Evolutionary conservation across 2,888 invertebrate genomes (phyloP), one percentile per base, ranked within the genome.

Genomic region (Conistra vaccinii): DNA sequence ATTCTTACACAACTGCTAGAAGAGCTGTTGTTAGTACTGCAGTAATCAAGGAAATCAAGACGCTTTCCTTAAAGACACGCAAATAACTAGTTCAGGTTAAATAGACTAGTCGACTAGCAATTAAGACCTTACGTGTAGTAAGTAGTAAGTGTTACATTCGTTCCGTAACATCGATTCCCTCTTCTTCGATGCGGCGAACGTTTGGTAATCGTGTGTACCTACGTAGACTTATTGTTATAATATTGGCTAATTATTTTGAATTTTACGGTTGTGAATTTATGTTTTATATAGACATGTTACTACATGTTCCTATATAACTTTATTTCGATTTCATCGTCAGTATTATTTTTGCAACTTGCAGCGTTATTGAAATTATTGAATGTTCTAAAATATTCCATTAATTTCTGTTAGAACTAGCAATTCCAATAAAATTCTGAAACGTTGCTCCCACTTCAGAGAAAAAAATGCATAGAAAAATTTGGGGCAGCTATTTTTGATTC

Each of bases 121-220:
- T 90, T 89, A 90, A 85, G 78, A 87, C 83, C 87, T 89, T 87
- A 88, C 90, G 88, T 91, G 92, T 88, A 88, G 92, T 90, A 88
- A 81, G 89, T 91, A 94, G 80, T 81, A 81, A 93, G 88, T 94
- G 93, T 94, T 93, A 95, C 95, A 93, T 89, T 92, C 94, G 96
- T 96, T 95, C 95, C 95, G 92, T 93, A 90, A 93, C 95, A 94
- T 93, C 92, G 90, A 93, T 91, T 93, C 88, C 88, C 90, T 89
- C 89, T 91, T 91, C 89, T 90, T 90, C 78, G 78, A 83, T 73
- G 76, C 79, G 29, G 57, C 68, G 32, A 83, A 73, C 82, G 80
- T 91, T 92, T 90, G 86, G 91, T 90, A 93, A 92, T 86, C 78
- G 76, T 80, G 39, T 67, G 69, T 63, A 76, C 48, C 48, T 71